Conservation (phyloP, 2,888 invertebrate species). For the Caprella mutica region DNA sequence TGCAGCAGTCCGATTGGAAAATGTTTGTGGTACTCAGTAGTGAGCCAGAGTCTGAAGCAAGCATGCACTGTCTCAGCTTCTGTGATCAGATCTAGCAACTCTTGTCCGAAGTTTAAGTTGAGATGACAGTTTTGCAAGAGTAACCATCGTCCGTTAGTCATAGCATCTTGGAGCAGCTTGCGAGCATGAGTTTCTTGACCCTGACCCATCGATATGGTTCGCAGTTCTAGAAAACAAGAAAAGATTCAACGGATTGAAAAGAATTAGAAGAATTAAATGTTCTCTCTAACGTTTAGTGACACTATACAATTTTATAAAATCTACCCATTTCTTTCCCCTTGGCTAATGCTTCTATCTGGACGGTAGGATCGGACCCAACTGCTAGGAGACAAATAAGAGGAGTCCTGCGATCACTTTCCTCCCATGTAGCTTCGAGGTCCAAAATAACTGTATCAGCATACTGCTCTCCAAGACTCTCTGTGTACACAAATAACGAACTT, state of each 20-base stretch:
- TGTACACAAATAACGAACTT: no score
- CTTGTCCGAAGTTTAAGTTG: slow-evolving; percentile 85
- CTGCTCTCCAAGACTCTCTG: slow-evolving; percentile 68
- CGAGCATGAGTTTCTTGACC: slow-evolving; percentile 84
- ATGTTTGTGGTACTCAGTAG: slow-evolving; percentile 82
- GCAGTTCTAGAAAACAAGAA: slow-evolving; percentile 45
- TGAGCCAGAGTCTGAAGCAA: slow-evolving; percentile 69
- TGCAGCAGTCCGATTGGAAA: slow-evolving; percentile 73
- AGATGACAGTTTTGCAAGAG: slow-evolving; percentile 89
- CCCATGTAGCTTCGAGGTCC: slow-evolving; percentile 79
- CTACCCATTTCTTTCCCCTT: slow-evolving; percentile 73
- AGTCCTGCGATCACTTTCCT: slow-evolving; percentile 73
- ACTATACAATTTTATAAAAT: slow-evolving; percentile 38
- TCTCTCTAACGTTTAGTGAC: no score
- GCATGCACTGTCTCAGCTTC: slow-evolving; percentile 73
- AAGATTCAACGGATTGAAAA: no score
- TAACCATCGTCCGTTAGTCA: slow-evolving; percentile 78
- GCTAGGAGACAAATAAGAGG: slow-evolving; percentile 87
- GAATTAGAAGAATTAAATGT: no score
- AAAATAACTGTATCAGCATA: slow-evolving; percentile 85
- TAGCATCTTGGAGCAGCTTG: slow-evolving; percentile 63
- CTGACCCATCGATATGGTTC: slow-evolving; percentile 93
- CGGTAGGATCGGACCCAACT: slow-evolving; percentile 93
- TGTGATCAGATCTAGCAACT: slow-evolving; percentile 70
- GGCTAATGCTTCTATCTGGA: slow-evolving; percentile 74